Evolutionary conservation across 2,797 vertebrate species (phyloP).

Genomic region (Tiaroga cobitis): DNA sequence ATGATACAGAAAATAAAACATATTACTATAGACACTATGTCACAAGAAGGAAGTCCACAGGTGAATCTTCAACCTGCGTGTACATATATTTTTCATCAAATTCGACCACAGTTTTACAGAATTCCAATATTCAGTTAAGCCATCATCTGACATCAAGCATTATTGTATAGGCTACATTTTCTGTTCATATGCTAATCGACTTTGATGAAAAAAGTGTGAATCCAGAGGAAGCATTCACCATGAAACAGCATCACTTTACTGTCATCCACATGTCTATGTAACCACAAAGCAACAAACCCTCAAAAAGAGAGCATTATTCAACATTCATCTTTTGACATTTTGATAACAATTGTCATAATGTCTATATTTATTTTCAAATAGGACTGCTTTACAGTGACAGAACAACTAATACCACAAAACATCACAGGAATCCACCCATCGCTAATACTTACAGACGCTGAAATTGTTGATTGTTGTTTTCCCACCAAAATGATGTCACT

Average conservation of each 20-base stretch:
- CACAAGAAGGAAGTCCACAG: not conserved
- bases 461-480: not conserved
- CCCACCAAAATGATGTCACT: constrained; percentile 16
- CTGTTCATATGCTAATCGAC: not conserved
- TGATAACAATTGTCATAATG: not conserved
- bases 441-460: not conserved
- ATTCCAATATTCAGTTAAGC: not conserved
- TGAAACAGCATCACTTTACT: not conserved
- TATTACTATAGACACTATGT: not conserved
- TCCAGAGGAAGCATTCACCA: not conserved
- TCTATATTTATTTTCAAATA: not conserved
- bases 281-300: not conserved
- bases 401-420: not conserved
- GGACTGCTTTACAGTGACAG: not conserved
- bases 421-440: not conserved
- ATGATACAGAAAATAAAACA: not conserved
- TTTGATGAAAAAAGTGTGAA: not conserved
- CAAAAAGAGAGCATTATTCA: not conserved
- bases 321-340: not conserved
- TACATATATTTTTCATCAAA: not conserved
- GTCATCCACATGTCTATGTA: not conserved
- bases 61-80: not conserved
- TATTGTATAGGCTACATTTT: not conserved
- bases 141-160: not conserved
- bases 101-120: not conserved